Percentiles rank a stretch among this genome's conserved stretches.
phyloP scores from a whole-genome alignment of 1,140 invertebrate species.

The Bombyx mori region DNA sequence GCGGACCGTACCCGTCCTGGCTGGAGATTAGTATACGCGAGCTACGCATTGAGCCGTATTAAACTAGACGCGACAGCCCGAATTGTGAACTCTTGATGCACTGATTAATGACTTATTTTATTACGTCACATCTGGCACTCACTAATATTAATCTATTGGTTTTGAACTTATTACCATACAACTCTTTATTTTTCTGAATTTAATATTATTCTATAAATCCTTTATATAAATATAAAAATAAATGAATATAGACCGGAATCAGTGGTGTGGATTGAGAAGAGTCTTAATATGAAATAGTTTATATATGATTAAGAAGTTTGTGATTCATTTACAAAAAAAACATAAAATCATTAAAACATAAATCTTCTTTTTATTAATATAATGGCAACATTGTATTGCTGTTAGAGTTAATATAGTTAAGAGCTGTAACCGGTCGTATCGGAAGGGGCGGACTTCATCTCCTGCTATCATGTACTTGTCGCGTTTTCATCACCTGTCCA shows the following conservation, averaged over 20 bases:
- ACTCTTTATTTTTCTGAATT: too few species aligned
- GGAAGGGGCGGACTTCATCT: constrained; percentile 47
- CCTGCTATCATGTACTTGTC: constrained; percentile 59
- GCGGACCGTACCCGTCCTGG: constrained; percentile 44
- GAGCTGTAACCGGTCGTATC: constrained; percentile 46
- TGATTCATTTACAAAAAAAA: too few species aligned
- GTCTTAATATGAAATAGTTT: too few species aligned
- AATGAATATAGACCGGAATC: too few species aligned
- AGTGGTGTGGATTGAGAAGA: too few species aligned
- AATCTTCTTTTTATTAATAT: constrained; percentile 19
- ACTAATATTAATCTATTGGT: too few species aligned
- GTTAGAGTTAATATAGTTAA: background rate
- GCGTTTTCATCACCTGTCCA: constrained; percentile 63
- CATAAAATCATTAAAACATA: constrained; percentile 12
- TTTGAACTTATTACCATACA: too few species aligned
- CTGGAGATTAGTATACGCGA: constrained; percentile 39
- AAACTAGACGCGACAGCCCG: constrained; percentile 52
- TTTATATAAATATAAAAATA: too few species aligned
- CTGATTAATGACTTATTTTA: constrained; percentile 56
- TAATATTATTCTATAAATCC: too few species aligned
- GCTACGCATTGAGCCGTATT: constrained; percentile 36
- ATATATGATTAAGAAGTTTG: too few species aligned
- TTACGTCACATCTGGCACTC: background rate
- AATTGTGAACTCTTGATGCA: constrained; percentile 54
- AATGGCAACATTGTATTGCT: too few species aligned